A percentile compares a stretch with the other conserved stretches of the same genome.
Evolutionary conservation across 2,113 vertebrate species (phyloP).

Genomic region (Ptilorrhoa leucosticta): DNA sequence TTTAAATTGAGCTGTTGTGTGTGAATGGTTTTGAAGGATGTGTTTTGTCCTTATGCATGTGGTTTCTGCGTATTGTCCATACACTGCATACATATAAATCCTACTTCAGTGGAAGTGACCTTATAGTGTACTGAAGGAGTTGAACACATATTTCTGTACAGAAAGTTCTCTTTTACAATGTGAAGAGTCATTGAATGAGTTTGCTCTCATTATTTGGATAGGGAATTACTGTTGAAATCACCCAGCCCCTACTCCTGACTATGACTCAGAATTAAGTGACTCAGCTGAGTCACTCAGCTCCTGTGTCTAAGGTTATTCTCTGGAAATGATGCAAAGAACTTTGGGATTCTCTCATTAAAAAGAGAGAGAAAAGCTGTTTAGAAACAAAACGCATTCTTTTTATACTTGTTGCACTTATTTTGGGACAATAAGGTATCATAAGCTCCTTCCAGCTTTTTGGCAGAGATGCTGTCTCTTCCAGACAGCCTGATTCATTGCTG

Average conservation of each 20-base stretch:
- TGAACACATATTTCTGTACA: neutral
- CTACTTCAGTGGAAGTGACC: neutral
- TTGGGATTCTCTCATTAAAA: neutral
- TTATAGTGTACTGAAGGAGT: neutral
- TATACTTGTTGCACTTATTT: neutral
- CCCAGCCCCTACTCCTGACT: neutral
- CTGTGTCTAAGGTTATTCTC: neutral
- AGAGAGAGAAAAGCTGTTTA: neutral
- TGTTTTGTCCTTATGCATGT: neutral
- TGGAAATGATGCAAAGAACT: neutral
- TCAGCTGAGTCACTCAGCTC: neutral
- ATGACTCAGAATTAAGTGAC: constrained; percentile 16
- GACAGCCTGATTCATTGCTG: neutral
- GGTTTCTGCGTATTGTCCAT: neutral
- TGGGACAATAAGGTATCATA: neutral
- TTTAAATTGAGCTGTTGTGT: neutral
- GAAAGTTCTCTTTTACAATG: neutral
- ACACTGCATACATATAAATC: neutral
- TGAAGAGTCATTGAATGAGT: neutral
- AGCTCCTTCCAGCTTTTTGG: neutral
- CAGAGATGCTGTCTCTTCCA: neutral
- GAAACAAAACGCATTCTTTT: neutral
- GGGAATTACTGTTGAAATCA: neutral
- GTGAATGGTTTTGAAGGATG: neutral
- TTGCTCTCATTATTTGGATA: neutral